These are phyloP conservation scores for Ostrea denselamellosa DNA, from an alignment of 1,140 invertebrate species.

Conservation along the genomic window DNA sequence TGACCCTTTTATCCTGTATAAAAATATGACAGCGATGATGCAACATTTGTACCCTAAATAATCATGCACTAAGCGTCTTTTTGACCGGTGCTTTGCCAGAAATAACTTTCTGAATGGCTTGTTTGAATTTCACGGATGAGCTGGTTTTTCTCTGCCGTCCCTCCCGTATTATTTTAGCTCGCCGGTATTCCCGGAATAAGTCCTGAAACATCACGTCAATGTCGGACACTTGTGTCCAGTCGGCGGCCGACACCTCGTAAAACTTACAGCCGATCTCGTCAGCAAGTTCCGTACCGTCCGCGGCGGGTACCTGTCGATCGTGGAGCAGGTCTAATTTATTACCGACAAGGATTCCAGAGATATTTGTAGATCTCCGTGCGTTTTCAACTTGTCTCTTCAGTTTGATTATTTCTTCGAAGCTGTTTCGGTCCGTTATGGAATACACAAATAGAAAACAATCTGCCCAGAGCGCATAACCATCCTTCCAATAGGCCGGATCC, in stretches of 20 bases:
- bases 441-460: slow-evolving; percentile 94
- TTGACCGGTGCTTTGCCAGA: slow-evolving; percentile 66
- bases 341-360: slow-evolving; percentile 86
- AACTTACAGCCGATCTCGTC: slow-evolving; percentile 89
- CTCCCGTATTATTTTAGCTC: slow-evolving; percentile 57
- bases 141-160: slow-evolving; percentile 68
- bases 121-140: slow-evolving; percentile 70
- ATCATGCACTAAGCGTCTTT: slow-evolving; percentile 53
- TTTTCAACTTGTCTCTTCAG: slow-evolving; percentile 88
- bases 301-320: slow-evolving; percentile 90
- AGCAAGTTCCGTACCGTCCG: slow-evolving; percentile 86
- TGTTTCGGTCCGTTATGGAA: slow-evolving; percentile 92
- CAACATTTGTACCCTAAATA: background rate
- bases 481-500: slow-evolving; percentile 64
- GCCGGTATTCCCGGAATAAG: slow-evolving; percentile 61
- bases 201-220: slow-evolving; percentile 68
- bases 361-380: slow-evolving; percentile 82
- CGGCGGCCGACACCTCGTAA: slow-evolving; percentile 87
- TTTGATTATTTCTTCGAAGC: slow-evolving; percentile 89
- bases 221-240: slow-evolving; percentile 67
- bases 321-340: slow-evolving; percentile 97
- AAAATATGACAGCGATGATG: background rate
- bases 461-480: slow-evolving; percentile 83
- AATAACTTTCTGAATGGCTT: slow-evolving; percentile 75
- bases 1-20: no score